A percentile compares a stretch with the other conserved stretches of the same genome.
phyloP scores from a whole-genome alignment of 2,113 vertebrate species.

The Marmota flaviventris region DNA sequence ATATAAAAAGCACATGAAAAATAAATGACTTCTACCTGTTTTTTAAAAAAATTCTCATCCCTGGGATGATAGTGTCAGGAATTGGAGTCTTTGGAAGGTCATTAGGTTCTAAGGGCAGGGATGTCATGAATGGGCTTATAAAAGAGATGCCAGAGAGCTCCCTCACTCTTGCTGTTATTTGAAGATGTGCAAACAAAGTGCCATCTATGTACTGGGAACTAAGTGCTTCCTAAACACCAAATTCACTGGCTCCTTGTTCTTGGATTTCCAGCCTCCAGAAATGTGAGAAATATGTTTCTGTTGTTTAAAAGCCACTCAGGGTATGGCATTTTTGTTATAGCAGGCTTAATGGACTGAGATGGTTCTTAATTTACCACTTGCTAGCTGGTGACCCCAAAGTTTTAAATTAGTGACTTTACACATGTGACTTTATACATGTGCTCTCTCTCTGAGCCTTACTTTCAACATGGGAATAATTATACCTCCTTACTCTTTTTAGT shows the following conservation, averaged over 20 bases:
- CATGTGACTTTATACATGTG: neutral
- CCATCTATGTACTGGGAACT: neutral
- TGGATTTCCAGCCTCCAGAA: neutral
- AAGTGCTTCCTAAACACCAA: neutral
- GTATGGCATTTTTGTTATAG: neutral
- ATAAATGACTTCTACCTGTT: no score
- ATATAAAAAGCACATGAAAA: no score
- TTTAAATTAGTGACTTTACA: neutral
- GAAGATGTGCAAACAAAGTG: neutral
- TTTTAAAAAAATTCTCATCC: neutral
- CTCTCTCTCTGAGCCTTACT: neutral
- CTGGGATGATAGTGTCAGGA: neutral
- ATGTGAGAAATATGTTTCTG: neutral
- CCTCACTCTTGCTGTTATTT: neutral
- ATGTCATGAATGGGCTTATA: neutral
- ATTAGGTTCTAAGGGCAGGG: neutral
- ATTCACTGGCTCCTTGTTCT: neutral
- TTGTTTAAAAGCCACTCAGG: neutral
- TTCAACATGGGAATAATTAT: neutral
- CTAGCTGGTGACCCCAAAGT: neutral
- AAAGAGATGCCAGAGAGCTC: neutral
- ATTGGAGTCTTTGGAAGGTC: neutral
- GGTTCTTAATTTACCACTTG: neutral
- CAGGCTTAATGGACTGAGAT: no score
- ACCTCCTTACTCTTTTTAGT: neutral